Evolutionary conservation across 1,140 invertebrate genomes (phyloP).

Genomic region (Drosophila rufa): DNA sequence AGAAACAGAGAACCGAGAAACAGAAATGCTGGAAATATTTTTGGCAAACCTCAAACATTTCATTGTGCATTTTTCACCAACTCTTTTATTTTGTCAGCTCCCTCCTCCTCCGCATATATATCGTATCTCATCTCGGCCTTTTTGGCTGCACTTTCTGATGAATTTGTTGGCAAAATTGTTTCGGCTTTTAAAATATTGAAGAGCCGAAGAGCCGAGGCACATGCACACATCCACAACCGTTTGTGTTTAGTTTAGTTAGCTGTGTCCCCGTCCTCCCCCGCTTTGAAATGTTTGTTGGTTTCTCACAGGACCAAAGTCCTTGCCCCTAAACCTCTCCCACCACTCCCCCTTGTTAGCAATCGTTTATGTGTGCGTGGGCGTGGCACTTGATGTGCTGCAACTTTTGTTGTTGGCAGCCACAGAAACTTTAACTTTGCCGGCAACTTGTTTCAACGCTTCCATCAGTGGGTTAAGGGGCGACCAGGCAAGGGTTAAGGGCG

Average conservation of each 20-base stretch:
- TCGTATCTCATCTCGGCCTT: conserved; percentile 29
- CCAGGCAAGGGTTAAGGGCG: conserved; percentile 1
- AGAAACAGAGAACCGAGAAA: conserved; percentile 1
- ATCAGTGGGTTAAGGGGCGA: background rate
- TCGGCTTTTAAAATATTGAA: conserved; percentile 74
- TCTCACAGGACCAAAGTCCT: conserved; percentile 11
- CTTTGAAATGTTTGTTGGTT: conserved; percentile 47
- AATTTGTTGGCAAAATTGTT: conserved; percentile 76
- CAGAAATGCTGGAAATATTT: conserved; percentile 71
- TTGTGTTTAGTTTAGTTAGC: conserved; percentile 60
- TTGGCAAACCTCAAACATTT: conserved; percentile 80
- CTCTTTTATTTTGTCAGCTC: conserved; percentile 1
- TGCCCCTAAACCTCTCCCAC: background rate
- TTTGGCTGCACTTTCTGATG: conserved; percentile 46
- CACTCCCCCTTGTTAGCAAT: conserved; percentile 40
- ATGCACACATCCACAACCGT: conserved; percentile 18
- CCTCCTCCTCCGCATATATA: background rate
- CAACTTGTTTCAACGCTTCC: conserved; percentile 63
- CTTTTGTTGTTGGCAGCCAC: conserved; percentile 62
- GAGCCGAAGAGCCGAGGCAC: background rate
- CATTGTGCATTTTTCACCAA: conserved; percentile 56
- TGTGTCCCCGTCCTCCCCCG: background rate
- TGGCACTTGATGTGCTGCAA: conserved; percentile 55
- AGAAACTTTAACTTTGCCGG: conserved; percentile 70
- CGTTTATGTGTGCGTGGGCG: conserved; percentile 54